phyloP scores from a whole-genome alignment of 2,113 vertebrate species.

The Setophaga kirtlandii region DNA sequence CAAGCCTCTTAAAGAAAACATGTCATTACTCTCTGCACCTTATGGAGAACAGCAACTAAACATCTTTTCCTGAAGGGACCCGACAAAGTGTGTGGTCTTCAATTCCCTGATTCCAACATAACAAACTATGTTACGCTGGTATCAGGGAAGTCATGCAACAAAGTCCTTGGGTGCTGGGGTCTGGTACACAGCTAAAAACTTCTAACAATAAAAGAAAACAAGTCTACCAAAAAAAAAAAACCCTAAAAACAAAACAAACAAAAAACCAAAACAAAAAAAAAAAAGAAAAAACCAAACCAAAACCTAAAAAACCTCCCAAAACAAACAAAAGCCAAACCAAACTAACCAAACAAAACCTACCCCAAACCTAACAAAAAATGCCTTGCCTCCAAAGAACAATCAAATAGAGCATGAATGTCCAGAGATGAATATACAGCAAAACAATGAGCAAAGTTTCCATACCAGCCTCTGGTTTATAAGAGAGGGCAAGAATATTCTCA shows the following conservation, averaged over 20 bases:
- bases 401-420: background rate
- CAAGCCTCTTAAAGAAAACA: background rate
- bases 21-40: background rate
- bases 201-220: background rate
- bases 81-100: background rate
- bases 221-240: background rate
- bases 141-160: background rate
- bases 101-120: background rate
- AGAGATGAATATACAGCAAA: background rate
- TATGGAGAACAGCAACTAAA: background rate
- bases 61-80: background rate
- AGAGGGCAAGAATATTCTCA: background rate
- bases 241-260: background rate
- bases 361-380: background rate
- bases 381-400: background rate
- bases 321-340: background rate
- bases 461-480: background rate
- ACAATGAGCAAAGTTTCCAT: background rate
- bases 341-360: background rate
- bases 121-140: background rate
- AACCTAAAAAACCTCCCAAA: background rate
- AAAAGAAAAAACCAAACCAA: background rate
- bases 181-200: background rate
- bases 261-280: background rate
- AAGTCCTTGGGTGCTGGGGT: background rate